These are phyloP conservation scores for Kradibia gibbosae DNA, from an alignment of 1,140 invertebrate species.

Conservation along the genomic window DNA sequence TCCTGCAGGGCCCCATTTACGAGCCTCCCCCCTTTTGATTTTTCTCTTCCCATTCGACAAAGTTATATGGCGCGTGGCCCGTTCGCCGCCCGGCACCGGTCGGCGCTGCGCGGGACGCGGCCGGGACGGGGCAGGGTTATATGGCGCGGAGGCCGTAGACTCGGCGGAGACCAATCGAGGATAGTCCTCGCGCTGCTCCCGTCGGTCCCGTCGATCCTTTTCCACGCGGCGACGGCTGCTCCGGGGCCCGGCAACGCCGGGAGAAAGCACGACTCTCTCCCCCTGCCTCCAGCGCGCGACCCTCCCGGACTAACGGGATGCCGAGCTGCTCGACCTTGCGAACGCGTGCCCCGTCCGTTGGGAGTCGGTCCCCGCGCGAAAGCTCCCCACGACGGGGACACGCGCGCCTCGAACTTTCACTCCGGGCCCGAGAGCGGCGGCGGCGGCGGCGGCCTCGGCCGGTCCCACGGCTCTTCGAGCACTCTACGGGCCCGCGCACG, in stretches of 20 bases:
- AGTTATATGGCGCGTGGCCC: conserved; percentile 55
- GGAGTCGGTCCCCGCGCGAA: no score
- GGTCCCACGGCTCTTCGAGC: no score
- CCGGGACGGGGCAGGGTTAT: not conserved
- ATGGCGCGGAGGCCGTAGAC: not conserved
- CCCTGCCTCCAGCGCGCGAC: no score
- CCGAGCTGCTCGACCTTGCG: conserved; percentile 4
- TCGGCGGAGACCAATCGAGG: not conserved
- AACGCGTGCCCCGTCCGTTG: conserved; percentile 18
- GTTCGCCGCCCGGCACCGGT: conserved; percentile 3
- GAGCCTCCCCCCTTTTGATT: conserved; percentile 34
- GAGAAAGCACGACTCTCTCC: not conserved
- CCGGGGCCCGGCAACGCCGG: no score
- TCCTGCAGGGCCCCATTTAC: conserved; percentile 50
- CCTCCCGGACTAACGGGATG: not conserved
- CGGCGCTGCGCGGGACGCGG: not conserved
- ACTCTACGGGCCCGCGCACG: no score
- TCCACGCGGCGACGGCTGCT: no score
- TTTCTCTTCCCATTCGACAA: conserved; percentile 49
- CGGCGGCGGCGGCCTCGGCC: no score
- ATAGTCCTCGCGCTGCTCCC: conserved; percentile 30
- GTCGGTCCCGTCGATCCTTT: conserved; percentile 4
- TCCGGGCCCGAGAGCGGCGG: no score
- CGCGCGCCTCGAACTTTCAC: not conserved
- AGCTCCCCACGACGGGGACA: not conserved